Percentiles rank a stretch among this genome's conserved stretches.
Conservation (phyloP, 2,797 vertebrate genomes). For the Aulostomus chinensis region DNA sequence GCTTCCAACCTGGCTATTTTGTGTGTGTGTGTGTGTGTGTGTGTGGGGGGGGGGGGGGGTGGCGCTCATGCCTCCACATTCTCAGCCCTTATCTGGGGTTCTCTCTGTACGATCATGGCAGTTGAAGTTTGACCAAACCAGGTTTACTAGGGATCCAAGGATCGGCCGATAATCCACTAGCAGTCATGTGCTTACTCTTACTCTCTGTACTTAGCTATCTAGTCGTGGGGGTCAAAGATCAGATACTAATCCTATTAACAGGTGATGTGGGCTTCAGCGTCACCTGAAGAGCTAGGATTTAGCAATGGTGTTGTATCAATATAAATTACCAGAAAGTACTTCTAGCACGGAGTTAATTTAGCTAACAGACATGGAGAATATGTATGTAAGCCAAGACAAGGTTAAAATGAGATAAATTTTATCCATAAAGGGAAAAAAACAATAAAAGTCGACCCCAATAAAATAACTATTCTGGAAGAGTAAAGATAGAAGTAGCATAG, state of each 20-base stretch:
- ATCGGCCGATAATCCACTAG: conserved; percentile 63
- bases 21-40: conserved; percentile 8
- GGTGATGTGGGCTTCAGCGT: conserved; percentile 28
- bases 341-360: no score
- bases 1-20: conserved; percentile 37
- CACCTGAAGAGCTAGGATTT: conserved; percentile 19
- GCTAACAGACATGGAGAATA: no score
- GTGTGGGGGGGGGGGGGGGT: neutral
- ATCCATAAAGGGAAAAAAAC: conserved; percentile 12
- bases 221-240: conserved; percentile 28
- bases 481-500: conserved; percentile 39
- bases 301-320: neutral
- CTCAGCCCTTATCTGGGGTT: neutral
- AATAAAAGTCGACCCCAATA: conserved; percentile 29
- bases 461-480: conserved; percentile 7
- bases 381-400: no score
- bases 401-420: conserved; percentile 4
- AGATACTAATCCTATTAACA: conserved; percentile 56
- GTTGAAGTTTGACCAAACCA: conserved; percentile 48
- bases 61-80: neutral
- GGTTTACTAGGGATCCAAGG: conserved; percentile 53
- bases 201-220: conserved; percentile 51
- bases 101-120: conserved; percentile 5
- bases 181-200: conserved; percentile 54
- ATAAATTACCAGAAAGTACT: no score